A percentile compares a stretch with the other conserved stretches of the same genome.
phyloP scores from a whole-genome alignment of 2,888 invertebrate species.

The Schizotus pectinicornis region DNA sequence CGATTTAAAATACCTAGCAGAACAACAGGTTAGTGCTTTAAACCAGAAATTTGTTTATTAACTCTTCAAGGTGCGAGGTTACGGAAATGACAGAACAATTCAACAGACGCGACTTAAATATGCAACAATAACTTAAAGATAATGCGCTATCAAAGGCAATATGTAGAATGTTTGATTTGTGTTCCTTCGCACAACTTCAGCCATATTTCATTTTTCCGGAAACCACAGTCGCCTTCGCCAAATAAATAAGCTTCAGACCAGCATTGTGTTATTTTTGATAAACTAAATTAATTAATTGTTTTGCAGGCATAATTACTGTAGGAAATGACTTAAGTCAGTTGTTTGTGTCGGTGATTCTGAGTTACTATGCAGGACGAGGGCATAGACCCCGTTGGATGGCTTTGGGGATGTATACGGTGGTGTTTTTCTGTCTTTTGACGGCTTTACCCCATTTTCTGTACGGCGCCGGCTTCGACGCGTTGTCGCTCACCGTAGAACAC shows the following conservation, averaged over 20 bases:
- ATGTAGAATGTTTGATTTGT: no score
- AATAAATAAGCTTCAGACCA: neutral
- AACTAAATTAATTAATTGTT: constrained; percentile 14
- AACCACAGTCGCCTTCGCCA: no score
- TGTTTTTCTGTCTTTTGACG: constrained; percentile 70
- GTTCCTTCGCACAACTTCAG: no score
- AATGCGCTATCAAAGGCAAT: no score
- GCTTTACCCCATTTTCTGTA: constrained; percentile 73
- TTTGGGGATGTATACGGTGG: constrained; percentile 65
- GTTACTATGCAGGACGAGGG: constrained; percentile 73
- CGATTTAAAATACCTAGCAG: constrained; percentile 75
- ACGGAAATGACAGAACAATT: neutral
- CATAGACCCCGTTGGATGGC: constrained; percentile 78
- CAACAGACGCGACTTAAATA: neutral
- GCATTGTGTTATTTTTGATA: neutral
- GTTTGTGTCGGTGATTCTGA: constrained; percentile 69
- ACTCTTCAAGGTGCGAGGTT: neutral
- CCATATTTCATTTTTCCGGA: no score
- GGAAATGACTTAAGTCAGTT: constrained; percentile 78
- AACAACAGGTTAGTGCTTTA: constrained; percentile 64
- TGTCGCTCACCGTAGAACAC: constrained; percentile 67
- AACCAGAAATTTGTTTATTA: neutral
- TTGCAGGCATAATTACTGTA: constrained; percentile 70
- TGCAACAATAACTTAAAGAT: neutral
- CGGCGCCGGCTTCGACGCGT: constrained; percentile 71